Evolutionary conservation across 1,140 invertebrate genomes (phyloP).

Genomic region (Bicyclus anynana): DNA sequence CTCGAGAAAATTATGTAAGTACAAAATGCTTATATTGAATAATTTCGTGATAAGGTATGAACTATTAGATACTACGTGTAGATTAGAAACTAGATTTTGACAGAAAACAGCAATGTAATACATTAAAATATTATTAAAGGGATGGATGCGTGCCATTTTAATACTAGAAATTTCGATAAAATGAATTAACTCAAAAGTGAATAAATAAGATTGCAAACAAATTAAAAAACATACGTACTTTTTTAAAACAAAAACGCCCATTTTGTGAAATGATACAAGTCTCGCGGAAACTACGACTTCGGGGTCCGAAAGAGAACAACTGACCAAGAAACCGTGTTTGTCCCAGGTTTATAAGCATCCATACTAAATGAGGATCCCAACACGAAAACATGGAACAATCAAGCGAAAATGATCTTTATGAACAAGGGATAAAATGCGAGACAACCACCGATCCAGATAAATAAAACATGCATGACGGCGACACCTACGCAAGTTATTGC

Average conservation of each 20-base stretch:
- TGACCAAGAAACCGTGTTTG: constrained; percentile 38
- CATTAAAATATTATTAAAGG: too few species aligned
- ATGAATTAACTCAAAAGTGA: too few species aligned
- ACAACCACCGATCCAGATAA: constrained; percentile 39
- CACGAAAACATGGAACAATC: constrained; percentile 28
- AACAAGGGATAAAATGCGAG: constrained; percentile 24
- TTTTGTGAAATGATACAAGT: constrained; percentile 24
- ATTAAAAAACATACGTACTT: too few species aligned
- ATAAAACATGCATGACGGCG: constrained; percentile 56
- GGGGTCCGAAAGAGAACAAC: constrained; percentile 35
- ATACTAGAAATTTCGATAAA: too few species aligned
- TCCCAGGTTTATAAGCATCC: constrained; percentile 52
- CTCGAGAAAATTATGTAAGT: too few species aligned
- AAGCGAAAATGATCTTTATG: constrained; percentile 35
- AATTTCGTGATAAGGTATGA: too few species aligned
- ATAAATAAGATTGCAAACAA: too few species aligned
- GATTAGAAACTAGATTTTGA: too few species aligned
- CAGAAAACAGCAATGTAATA: too few species aligned
- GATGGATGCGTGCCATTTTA: too few species aligned
- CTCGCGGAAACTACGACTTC: constrained; percentile 7
- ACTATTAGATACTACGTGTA: too few species aligned
- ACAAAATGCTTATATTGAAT: too few species aligned
- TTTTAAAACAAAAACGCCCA: constrained; percentile 49
- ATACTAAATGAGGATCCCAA: constrained; percentile 37
- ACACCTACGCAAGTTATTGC: constrained; percentile 53